Base-by-base conservation (phyloP, 2,888 invertebrate genomes). In the Stenotaenia linearis region DNA sequence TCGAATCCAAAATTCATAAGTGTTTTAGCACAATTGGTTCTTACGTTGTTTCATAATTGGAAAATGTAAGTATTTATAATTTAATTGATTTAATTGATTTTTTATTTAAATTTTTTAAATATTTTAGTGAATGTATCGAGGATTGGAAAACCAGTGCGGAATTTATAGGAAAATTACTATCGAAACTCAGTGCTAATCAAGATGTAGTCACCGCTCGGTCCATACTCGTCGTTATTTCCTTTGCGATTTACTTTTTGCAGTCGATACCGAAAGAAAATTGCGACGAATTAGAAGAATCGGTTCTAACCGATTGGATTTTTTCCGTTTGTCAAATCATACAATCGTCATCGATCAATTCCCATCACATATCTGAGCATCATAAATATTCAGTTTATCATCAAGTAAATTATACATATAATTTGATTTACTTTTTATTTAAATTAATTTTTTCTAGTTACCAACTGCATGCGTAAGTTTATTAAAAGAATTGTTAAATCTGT, bases 81-180 rank as follows among this genome's bases (percentile, higher is more conserved):
- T 23, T 23, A 23, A 23, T 35, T 9, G 4, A 2, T 32, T n/a
- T 23, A 21, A 45, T 35, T 28, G 3, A 77, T 21, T 15, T 35
- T 28, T 35, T 12, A 35, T 18, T 61, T 40, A 15, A 30, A 35
- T 2, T 7, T 40, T 15, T 75, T 75, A 10, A 25, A 75, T 56
- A n/a, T 69, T 74, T 50, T 37, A 79, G 79, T 35, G 79, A 79
- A 1, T 79, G 74, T 35, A 74, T 79, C n/a, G 21, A 35, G 6
- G 40, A 74, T 21, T 79, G 69, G 69, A 74, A 50, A 18, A 79
- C 5, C n/a, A 35, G 75, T 32, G 10, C 40, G 23, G 3, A 35
- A 15, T 9, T 21, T 37, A 32, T 79, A 12, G 69, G 74, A 7
- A 15, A 75, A 2, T 18, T 79, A 12, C 30, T 79, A 37, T 30